phyloP scores from a whole-genome alignment of 2,113 vertebrate genomes.

The Antechinus flavipes region DNA sequence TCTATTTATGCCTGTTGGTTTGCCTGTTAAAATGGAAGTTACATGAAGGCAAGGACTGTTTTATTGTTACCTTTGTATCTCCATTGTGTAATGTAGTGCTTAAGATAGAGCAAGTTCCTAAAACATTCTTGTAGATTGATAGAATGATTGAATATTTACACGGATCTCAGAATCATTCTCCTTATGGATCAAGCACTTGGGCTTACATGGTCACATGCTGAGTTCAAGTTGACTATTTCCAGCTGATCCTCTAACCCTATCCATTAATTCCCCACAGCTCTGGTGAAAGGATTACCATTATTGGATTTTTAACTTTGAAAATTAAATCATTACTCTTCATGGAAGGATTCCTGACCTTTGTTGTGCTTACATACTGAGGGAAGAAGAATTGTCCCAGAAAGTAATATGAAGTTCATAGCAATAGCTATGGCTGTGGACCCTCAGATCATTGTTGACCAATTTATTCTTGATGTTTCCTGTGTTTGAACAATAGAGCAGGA shows the following conservation, averaged over 20 bases:
- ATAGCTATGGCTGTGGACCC: neutral
- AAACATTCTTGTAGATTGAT: neutral
- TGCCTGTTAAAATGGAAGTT: neutral
- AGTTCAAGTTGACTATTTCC: neutral
- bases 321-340: neutral
- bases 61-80: neutral
- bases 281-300: neutral
- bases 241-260: neutral
- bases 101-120: neutral
- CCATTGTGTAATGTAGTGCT: neutral
- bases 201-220: neutral
- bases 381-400: neutral
- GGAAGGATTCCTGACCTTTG: neutral
- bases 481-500: neutral
- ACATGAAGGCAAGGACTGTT: neutral
- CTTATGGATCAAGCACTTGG: neutral
- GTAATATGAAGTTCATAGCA: neutral
- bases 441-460: neutral
- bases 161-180: neutral
- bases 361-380: neutral
- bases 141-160: neutral
- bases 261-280: neutral
- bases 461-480: neutral
- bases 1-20: neutral
- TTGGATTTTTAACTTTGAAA: neutral